A percentile compares a stretch with the other conserved stretches of the same genome.
These are phyloP conservation scores for Hemibagrus guttatus DNA, from an alignment of 2,797 vertebrate genomes.

Conservation along the genomic window DNA sequence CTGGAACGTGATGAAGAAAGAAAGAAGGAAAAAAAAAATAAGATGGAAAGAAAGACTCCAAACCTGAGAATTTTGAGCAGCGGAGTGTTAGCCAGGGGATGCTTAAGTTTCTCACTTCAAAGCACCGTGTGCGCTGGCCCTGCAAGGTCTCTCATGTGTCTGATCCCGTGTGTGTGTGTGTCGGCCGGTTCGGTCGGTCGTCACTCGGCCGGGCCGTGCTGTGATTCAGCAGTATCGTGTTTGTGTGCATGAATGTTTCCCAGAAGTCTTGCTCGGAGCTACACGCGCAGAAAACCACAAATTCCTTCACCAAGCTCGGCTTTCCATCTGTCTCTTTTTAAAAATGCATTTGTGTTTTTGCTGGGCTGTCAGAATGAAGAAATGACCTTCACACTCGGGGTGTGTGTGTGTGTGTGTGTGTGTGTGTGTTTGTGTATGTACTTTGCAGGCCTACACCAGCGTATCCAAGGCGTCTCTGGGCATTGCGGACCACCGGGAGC, in stretches of 20 bases:
- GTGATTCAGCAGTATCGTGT: constrained; percentile 56
- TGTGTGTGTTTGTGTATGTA: background rate
- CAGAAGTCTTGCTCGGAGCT: constrained; percentile 55
- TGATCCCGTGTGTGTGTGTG: constrained; percentile 31
- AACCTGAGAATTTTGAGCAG: background rate
- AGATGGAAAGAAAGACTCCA: background rate
- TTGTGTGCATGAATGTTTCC: constrained; percentile 57
- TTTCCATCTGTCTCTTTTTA: constrained; percentile 31
- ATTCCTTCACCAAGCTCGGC: constrained; percentile 36
- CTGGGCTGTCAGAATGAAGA: constrained; percentile 6
- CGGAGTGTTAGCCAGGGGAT: background rate
- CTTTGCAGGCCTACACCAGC: constrained; percentile 90
- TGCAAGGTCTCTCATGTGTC: constrained; percentile 39
- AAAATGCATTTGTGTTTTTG: background rate
- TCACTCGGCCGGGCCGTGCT: background rate
- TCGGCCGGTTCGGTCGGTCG: background rate
- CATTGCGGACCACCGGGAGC: constrained; percentile 93
- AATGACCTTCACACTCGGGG: background rate
- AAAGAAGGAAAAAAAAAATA: background rate
- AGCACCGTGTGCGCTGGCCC: constrained; percentile 8
- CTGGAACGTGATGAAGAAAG: background rate
- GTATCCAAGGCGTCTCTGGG: constrained; percentile 95
- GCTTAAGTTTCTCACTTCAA: constrained; percentile 43
- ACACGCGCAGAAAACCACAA: constrained; percentile 42
- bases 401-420: constrained; percentile 1